phyloP scores from a whole-genome alignment of 1,140 invertebrate species.

The Agrilus planipennis region DNA sequence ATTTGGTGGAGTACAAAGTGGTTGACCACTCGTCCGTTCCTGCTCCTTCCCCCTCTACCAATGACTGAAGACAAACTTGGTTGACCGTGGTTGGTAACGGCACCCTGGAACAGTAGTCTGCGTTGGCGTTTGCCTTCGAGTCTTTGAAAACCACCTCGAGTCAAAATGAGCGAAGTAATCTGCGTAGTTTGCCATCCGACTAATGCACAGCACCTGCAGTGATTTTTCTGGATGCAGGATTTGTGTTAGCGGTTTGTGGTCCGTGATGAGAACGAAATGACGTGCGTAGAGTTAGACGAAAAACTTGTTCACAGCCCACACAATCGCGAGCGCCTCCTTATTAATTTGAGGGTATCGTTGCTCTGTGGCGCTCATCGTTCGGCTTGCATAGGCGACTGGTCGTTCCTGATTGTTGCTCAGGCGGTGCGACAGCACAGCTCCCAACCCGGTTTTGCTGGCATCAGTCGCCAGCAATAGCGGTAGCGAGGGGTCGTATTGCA shows the following conservation, averaged over 20 bases:
- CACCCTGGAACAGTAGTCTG: constrained; percentile 11
- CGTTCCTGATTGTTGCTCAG: constrained; percentile 10
- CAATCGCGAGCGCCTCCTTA: constrained; percentile 37
- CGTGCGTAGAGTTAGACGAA: constrained; percentile 23
- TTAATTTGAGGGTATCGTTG: constrained; percentile 37
- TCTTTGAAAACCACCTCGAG: constrained; percentile 14
- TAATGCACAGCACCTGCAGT: constrained; percentile 2
- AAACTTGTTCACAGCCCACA: constrained; percentile 33
- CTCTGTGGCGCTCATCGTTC: constrained; percentile 28
- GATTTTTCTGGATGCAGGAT: constrained; percentile 18
- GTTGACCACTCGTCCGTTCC: too few relatives aligned
- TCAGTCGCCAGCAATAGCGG: constrained; percentile 20
- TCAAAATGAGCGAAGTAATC: constrained; percentile 20
- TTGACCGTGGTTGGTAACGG: neutral
- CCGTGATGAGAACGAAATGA: neutral
- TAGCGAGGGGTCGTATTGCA: neutral
- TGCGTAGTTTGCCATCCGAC: constrained; percentile 16
- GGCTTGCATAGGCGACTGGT: constrained; percentile 27
- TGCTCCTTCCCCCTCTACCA: too few relatives aligned
- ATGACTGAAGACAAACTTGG: too few relatives aligned
- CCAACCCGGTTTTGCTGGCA: constrained; percentile 14
- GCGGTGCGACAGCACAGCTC: constrained; percentile 7
- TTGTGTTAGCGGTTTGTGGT: constrained; percentile 17
- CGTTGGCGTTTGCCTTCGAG: constrained; percentile 12
- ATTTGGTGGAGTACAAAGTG: too few relatives aligned